Evolutionary conservation across 2,888 invertebrate genomes (phyloP), one percentile per base, ranked within the genome.

Genomic region (Nomada fabriciana): DNA sequence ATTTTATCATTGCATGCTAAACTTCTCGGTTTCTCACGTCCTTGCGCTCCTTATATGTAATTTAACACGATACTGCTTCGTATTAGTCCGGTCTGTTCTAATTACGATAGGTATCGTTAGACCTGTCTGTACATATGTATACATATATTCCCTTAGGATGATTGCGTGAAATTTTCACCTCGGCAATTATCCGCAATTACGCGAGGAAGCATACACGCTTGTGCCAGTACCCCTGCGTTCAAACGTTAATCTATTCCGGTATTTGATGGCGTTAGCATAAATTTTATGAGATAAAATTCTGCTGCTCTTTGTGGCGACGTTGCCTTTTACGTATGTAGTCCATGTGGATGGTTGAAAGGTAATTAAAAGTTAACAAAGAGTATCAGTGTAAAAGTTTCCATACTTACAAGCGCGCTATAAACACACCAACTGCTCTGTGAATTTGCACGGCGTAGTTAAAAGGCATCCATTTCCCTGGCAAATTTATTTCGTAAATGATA

Each of bases 151-250:
- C 65, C 36, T 57, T 52, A 36, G 64, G 60, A 73, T 18, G 64
- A 78, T 83, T 71, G 78, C 83, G 83, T 78, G 83, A 83, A 83
- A 83, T 83, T 75, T 83, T 63, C 83, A 69, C 50, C 63, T 25
- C 25, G 42, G 55, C 76, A 75, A 83, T 83, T 83, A 83, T 23
- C 59, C 42, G 70, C 71, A 78, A 71, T 78, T 83, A 83, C 53
- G 13, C 3, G 2, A 50, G n/a, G n/a, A 69, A 25, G 47, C 25
- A 18, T 25, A 47, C 13, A n/a, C 20, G 20, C 43, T 9, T 29
- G 18, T 43, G 7, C 15, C 25, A n/a, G 50, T 65, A 43, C 47
- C 25, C 3, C 18, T 9, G n/a, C 52, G 13, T 71, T 36, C n/a
- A 47, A 64, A n/a, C 52, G 20, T 7, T 29, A 52, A 0, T 61